These are phyloP conservation scores for Macrotrachela quadricornifera DNA, from an alignment of 1,140 invertebrate genomes.

Conservation along the genomic window DNA sequence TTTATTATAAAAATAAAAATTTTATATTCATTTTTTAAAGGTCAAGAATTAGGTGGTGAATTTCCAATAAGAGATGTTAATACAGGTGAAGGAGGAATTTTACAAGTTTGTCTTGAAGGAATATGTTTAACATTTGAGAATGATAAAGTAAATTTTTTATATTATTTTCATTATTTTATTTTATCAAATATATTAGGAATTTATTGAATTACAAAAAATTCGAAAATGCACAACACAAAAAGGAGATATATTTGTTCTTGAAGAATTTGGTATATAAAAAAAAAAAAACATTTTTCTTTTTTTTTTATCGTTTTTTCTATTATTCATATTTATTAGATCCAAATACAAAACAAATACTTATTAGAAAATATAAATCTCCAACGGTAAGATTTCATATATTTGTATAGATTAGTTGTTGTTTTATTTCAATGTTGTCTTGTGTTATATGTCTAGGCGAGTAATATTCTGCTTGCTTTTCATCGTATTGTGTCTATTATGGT, in stretches of 20 bases:
- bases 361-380: slow-evolving; percentile 85
- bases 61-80: slow-evolving; percentile 92
- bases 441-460: slow-evolving; percentile 32
- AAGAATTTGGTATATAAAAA: slow-evolving; percentile 36
- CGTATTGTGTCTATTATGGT: slow-evolving; percentile 31
- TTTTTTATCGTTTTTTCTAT: slow-evolving; percentile 9
- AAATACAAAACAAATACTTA: slow-evolving; percentile 80
- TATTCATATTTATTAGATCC: slow-evolving; percentile 54
- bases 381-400: slow-evolving; percentile 55
- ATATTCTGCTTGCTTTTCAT: slow-evolving; percentile 39
- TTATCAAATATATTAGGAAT: too few species aligned
- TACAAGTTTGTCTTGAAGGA: slow-evolving; percentile 97
- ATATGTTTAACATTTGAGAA: slow-evolving; percentile 90
- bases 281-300: slow-evolving; percentile 39
- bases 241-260: slow-evolving; percentile 92
- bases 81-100: slow-evolving; percentile 78
- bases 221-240: slow-evolving; percentile 97
- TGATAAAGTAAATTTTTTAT: slow-evolving; percentile 62
- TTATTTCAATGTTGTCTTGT: slow-evolving; percentile 10
- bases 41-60: slow-evolving; percentile 71
- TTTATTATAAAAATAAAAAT: background rate
- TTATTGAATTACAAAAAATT: slow-evolving; percentile 94
- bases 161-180: background rate
- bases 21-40: slow-evolving; percentile 10
- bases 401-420: background rate